Percentiles rank a stretch among this genome's conserved stretches.
Evolutionary conservation across 2,797 vertebrate species (phyloP).

Genomic region (Rhadinocentrus ornatus): DNA sequence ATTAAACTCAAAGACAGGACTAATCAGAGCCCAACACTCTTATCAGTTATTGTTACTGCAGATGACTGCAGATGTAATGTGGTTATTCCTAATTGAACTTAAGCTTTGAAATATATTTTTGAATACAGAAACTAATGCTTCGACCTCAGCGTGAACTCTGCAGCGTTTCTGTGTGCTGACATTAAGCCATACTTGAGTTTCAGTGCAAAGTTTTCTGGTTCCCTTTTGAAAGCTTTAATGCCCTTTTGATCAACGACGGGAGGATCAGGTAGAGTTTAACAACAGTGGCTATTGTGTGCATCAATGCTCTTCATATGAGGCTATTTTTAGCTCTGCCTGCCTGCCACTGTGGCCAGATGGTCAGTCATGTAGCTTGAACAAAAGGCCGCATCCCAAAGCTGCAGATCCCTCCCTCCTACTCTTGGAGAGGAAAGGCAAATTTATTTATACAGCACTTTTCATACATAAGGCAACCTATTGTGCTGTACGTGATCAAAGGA

Average conservation of each 20-base stretch:
- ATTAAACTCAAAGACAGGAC: too few relatives aligned
- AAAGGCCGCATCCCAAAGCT: conserved; percentile 36
- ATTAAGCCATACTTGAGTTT: background rate
- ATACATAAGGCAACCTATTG: background rate
- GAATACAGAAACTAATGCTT: too few relatives aligned
- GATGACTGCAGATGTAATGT: too few relatives aligned
- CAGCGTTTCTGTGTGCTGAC: background rate
- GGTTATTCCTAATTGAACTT: too few relatives aligned
- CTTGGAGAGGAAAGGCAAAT: background rate
- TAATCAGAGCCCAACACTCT: too few relatives aligned
- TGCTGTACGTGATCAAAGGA: background rate
- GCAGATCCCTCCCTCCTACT: conserved; percentile 15
- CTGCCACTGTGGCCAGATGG: conserved; percentile 56
- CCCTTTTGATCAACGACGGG: conserved; percentile 12
- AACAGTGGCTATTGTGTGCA: conserved; percentile 29
- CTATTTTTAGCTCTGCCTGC: conserved; percentile 57
- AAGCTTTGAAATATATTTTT: too few relatives aligned
- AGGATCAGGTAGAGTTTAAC: conserved; percentile 29
- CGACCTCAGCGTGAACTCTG: too few relatives aligned
- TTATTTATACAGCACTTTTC: background rate
- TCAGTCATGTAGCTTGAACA: conserved; percentile 52
- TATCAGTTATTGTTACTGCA: too few relatives aligned
- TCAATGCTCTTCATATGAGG: conserved; percentile 8
- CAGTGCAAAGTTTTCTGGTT: conserved; percentile 2
- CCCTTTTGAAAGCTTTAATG: conserved; percentile 16